Evolutionary conservation across 2,888 invertebrate species (phyloP), one percentile per base, ranked within the genome.

Genomic region (Andrena marginata): DNA sequence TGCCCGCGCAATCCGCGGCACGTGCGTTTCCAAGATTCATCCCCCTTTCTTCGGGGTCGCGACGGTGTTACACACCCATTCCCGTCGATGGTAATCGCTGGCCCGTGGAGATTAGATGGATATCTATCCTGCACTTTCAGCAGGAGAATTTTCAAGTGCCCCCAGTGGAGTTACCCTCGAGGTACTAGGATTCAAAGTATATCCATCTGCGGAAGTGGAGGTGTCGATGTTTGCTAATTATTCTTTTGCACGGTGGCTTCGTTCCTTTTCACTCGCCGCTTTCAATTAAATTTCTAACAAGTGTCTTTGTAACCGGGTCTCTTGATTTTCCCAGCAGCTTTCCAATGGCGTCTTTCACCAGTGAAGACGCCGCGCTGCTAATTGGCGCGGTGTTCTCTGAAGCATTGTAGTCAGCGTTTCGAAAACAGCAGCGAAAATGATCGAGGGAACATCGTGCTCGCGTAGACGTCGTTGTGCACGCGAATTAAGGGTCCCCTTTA

Each of bases 1-100:
- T 89, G 80, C 71, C 72, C 83, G 86, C 90, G 91, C 90, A 93
- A 92, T 92, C 93, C 89, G 74, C 81, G 92, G 91, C 93, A 93
- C 93, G 93, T 91, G 91, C 93, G 90, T 92, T 91, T 90, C 89
- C 77, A 91, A 90, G 89, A 91, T 90, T 91, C 90, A 84, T 85
- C 89, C 85, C 63, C 65, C 77, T 83, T 79, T 78, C 80, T 78
- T 83, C 56, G 31, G 8, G 29, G 60, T 59, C 31, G 4, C 68
- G 59, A 13, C 63, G 20, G 23, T 33, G 29, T 54, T 29, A 56
- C 59, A 56, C 4, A 42, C 42, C 13, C 13, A 13, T 4, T 48
- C 29, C 33, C 42, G 16, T 3, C 35, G 35, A 63, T 33, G 64
- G 35, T 54, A 64, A 64, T 73, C 72, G 72, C 20, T 54, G 65